Evolutionary conservation across 2,113 vertebrate genomes (phyloP).

Genomic region (Ailurus styani): DNA sequence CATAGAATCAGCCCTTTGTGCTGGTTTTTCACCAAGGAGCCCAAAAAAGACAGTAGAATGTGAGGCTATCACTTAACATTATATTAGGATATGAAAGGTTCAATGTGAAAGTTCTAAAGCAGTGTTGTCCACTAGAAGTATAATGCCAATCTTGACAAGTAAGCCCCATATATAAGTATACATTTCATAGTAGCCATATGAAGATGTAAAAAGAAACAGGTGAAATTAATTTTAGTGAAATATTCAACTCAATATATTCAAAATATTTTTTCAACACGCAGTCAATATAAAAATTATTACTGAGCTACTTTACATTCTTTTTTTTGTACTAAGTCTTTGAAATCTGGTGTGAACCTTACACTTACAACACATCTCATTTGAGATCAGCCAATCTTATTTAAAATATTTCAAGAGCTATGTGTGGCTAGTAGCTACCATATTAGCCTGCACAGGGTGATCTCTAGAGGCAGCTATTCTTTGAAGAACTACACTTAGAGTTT

Average conservation of each 20-base stretch:
- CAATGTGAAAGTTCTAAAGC: background rate
- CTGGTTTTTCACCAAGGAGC: slow-evolving; percentile 6
- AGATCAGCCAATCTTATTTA: background rate
- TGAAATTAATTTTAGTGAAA: slow-evolving; percentile 23
- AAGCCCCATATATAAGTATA: background rate
- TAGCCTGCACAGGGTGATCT: background rate
- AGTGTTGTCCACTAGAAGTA: slow-evolving; percentile 18
- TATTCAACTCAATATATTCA: slow-evolving; percentile 6
- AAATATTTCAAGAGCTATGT: background rate
- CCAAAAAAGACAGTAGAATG: background rate
- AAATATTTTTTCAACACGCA: slow-evolving; percentile 1
- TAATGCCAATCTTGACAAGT: slow-evolving; percentile 2
- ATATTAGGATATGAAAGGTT: background rate
- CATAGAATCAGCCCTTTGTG: slow-evolving; percentile 31
- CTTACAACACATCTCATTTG: background rate
- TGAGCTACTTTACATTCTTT: background rate
- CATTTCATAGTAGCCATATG: background rate
- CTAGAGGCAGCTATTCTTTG: slow-evolving; percentile 25
- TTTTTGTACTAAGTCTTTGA: slow-evolving; percentile 19
- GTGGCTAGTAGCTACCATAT: background rate
- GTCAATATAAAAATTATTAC: slow-evolving; percentile 16
- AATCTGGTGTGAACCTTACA: background rate
- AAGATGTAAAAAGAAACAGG: slow-evolving; percentile 16
- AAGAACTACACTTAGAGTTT: background rate
- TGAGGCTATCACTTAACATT: slow-evolving; percentile 9